Evolutionary conservation across 1,140 invertebrate genomes (phyloP).

Genomic region (Drosophila orena): DNA sequence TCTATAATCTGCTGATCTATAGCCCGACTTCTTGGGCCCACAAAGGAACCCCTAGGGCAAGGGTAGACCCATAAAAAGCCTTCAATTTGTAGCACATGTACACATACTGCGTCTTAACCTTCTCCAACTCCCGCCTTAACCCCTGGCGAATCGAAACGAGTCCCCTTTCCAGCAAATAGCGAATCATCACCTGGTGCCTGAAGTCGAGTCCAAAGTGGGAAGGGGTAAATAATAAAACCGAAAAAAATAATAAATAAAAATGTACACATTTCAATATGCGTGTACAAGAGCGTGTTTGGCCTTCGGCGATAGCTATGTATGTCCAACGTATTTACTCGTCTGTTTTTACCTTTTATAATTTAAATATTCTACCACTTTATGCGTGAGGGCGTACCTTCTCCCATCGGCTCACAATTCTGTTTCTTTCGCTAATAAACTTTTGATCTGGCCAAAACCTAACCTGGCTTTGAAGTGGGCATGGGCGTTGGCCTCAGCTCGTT

Average conservation of each 20-base stretch:
- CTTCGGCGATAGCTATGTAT: conserved; percentile 51
- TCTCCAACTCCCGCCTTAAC: conserved; percentile 19
- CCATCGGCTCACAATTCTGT: conserved; percentile 2
- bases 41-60: conserved; percentile 1
- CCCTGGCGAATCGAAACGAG: conserved; percentile 9
- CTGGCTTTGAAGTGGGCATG: conserved; percentile 26
- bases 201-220: conserved; percentile 15
- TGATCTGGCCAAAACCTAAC: conserved; percentile 53
- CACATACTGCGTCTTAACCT: conserved; percentile 51
- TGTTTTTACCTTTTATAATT: conserved; percentile 28
- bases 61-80: conserved; percentile 35
- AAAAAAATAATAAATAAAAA: conserved; percentile 34
- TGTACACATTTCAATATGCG: conserved; percentile 51
- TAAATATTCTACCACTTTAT: conserved; percentile 22
- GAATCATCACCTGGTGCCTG: conserved; percentile 68
- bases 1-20: conserved; percentile 8
- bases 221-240: conserved; percentile 8
- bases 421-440: conserved; percentile 40
- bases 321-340: conserved; percentile 39
- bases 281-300: conserved; percentile 50
- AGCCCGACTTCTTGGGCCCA: not conserved
- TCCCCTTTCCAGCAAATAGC: conserved; percentile 52
- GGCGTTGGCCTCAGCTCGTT: conserved; percentile 49
- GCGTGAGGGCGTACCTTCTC: conserved; percentile 26
- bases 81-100: conserved; percentile 53